Percentiles rank a stretch among this genome's conserved stretches.
Evolutionary conservation across 1,140 invertebrate genomes (phyloP).

Genomic region (Drosophila setifemur): DNA sequence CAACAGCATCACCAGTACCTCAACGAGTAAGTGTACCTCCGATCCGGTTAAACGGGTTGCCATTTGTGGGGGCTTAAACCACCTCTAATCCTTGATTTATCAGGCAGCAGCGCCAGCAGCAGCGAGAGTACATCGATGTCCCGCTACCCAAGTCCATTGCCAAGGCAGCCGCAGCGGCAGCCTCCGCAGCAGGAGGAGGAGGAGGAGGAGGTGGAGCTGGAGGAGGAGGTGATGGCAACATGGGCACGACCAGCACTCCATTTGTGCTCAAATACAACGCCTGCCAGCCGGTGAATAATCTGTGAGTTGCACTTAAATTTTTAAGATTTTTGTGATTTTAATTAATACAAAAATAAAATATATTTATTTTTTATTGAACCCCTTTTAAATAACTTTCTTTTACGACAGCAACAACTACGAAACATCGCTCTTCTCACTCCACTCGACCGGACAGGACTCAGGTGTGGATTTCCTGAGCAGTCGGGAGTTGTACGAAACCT

Average conservation of each 20-base stretch:
- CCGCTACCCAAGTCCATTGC: conserved; percentile 80
- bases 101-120: conserved; percentile 46
- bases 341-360: too few species aligned
- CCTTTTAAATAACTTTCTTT: too few species aligned
- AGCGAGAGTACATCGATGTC: conserved; percentile 81
- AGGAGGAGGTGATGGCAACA: conserved; percentile 12
- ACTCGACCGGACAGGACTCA: conserved; percentile 92
- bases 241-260: conserved; percentile 35
- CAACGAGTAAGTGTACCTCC: conserved; percentile 75
- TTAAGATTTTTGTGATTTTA: too few species aligned
- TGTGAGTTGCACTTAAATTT: too few species aligned
- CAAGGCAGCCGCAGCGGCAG: conserved; percentile 56
- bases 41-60: conserved; percentile 34
- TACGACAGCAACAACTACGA: conserved; percentile 83
- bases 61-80: too few species aligned
- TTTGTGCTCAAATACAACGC: conserved; percentile 79
- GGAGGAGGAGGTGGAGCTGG: too few species aligned
- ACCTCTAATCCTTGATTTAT: not conserved
- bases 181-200: conserved; percentile 23
- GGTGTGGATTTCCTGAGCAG: conserved; percentile 85
- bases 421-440: conserved; percentile 88
- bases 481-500: conserved; percentile 85
- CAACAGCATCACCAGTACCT: conserved; percentile 74
- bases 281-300: conserved; percentile 76
- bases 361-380: too few species aligned